phyloP scores from a whole-genome alignment of 2,113 vertebrate genomes.

The Falco punctatus region DNA sequence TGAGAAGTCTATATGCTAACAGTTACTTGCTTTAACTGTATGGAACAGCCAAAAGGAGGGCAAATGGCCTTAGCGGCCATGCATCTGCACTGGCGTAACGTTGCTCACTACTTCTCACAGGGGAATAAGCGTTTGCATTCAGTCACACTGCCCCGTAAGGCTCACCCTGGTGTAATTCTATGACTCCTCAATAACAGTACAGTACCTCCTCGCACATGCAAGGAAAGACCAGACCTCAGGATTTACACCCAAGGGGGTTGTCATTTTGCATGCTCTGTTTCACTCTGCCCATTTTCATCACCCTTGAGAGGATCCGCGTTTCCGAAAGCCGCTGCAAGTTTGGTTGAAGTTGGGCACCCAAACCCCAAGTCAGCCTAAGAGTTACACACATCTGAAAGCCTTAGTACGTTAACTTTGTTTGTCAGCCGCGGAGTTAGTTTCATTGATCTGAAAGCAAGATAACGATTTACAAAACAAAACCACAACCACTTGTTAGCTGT shows the following conservation, averaged over 20 bases:
- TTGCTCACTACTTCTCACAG: background rate
- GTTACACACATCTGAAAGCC: accelerated
- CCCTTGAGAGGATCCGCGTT: background rate
- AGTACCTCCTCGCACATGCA: background rate
- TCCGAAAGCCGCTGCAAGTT: background rate
- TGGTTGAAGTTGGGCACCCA: background rate
- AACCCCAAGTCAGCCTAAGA: background rate
- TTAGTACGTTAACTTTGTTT: background rate
- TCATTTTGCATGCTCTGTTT: background rate
- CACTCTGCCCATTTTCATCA: background rate
- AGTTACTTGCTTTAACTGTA: background rate
- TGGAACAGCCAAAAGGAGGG: background rate
- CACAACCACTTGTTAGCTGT: slow-evolving; percentile 33
- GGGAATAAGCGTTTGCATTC: background rate
- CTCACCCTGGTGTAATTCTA: background rate
- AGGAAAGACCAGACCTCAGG: background rate
- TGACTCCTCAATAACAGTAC: background rate
- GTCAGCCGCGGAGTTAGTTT: background rate
- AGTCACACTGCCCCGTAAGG: background rate
- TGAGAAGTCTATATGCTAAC: background rate
- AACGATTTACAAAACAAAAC: slow-evolving; percentile 10
- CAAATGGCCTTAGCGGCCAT: background rate
- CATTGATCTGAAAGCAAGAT: slow-evolving; percentile 14
- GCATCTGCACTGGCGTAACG: background rate
- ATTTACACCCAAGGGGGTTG: background rate